Percentiles rank a stretch among this genome's conserved stretches.
Conservation (phyloP, 2,888 invertebrate species). For the Melanargia galathea region DNA sequence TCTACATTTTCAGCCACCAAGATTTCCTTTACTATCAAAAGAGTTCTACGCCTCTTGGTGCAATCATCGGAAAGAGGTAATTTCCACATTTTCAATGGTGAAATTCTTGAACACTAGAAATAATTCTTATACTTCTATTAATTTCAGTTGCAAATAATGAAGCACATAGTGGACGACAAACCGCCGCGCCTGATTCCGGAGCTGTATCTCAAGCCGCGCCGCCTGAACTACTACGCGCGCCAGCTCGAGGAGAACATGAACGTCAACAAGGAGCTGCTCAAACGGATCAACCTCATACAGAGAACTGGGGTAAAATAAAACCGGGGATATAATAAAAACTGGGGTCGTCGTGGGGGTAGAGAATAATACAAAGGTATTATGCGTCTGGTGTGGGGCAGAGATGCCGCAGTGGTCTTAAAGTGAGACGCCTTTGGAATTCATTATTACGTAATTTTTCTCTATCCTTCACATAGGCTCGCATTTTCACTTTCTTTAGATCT, state of each 20-base stretch:
- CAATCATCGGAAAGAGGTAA: slow-evolving; percentile 72
- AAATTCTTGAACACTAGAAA: neutral
- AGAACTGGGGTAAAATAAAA: slow-evolving; percentile 82
- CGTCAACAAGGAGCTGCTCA: slow-evolving; percentile 82
- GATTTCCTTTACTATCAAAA: slow-evolving; percentile 61
- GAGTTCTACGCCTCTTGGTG: slow-evolving; percentile 69
- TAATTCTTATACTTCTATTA: too few relatives aligned
- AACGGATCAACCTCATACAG: slow-evolving; percentile 82
- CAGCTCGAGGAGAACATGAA: slow-evolving; percentile 71
- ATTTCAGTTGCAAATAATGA: slow-evolving; percentile 62
- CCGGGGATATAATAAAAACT: too few relatives aligned
- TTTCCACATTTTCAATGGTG: neutral
- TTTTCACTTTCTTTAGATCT: too few relatives aligned
- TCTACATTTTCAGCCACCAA: slow-evolving; percentile 59
- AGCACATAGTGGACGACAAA: slow-evolving; percentile 72
- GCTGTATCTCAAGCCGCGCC: slow-evolving; percentile 76
- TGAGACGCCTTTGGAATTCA: too few relatives aligned
- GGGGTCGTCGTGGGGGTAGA: too few relatives aligned
- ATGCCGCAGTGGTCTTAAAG: too few relatives aligned
- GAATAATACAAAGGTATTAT: too few relatives aligned
- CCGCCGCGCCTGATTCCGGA: slow-evolving; percentile 80
- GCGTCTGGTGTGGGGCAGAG: too few relatives aligned
- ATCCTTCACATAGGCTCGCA: too few relatives aligned
- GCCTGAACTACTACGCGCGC: slow-evolving; percentile 74
- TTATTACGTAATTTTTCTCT: too few relatives aligned